Base-by-base conservation (phyloP, 2,888 invertebrate genomes). In the Platerodrilus igneus region DNA sequence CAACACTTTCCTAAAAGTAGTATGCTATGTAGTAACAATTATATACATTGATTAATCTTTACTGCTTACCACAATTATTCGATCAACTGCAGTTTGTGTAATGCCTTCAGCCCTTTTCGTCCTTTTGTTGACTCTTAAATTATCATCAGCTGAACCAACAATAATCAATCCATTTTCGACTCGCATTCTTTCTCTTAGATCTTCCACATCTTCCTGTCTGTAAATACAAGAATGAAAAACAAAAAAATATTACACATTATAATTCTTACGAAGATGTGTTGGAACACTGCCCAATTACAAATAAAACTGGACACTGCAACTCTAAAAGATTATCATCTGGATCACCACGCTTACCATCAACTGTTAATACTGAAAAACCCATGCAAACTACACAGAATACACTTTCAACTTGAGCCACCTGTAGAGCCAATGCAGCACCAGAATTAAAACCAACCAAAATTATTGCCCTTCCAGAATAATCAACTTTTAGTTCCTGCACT, bases 71-170 rank as follows among this genome's bases (percentile, higher is more conserved):
- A 84, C 71, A 36, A 90, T 78, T 64, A 82, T 82, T 34, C 83
- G 73, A 58, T 90, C 89, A 0, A 86, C 83, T 73, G 87, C 81
- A 22, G 77, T 74, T 60, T 90, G 89, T 0, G 87, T 88, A 10
- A 89, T 76, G 9, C 82, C 79, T 55, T 86, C 83, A n/a, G 74
- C 69, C 52, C 79, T 75, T 47, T 83, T 78, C 59, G 84, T 85
- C 31, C 76, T 74, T 45, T 81, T 79, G 4, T 76, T 77, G 44
- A 90, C 75, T 22, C 86, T 69, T 10, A 90, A 67, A 35, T 78
- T 72, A 62, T 86, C 84, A 65, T 89, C 87, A 1, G 85, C 86
- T 20, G 83, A 81, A 13, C 88, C 88, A 9, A 90, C 82, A 8
- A 90, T 76, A 19, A 89, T 74, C 19, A 89, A 65, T 32, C 83